These are phyloP conservation scores for Geotrypetes seraphini DNA, from an alignment of 2,797 vertebrate genomes.

Conservation along the genomic window DNA sequence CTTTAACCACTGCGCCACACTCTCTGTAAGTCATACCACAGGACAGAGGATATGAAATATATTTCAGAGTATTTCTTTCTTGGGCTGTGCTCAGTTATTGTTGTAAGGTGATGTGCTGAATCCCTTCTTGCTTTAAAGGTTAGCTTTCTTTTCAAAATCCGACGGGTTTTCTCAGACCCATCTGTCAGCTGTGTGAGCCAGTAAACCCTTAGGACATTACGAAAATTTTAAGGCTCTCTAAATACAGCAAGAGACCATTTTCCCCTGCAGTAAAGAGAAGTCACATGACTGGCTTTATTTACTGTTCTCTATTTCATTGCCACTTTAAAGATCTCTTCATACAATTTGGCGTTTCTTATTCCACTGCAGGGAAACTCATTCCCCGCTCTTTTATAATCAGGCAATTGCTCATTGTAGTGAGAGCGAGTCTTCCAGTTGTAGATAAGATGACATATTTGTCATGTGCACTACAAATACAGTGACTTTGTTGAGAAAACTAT, in stretches of 20 bases:
- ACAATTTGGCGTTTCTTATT: constrained; percentile 9
- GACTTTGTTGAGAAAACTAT: too few species aligned
- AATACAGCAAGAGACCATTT: constrained; percentile 13
- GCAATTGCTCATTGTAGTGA: neutral
- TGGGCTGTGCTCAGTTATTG: constrained; percentile 15
- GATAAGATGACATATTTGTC: too few species aligned
- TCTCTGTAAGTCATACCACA: constrained; percentile 10
- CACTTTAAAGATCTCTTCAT: constrained; percentile 10
- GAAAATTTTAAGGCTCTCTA: constrained; percentile 31
- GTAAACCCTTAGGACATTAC: constrained; percentile 35
- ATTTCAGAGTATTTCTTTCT: constrained; percentile 18
- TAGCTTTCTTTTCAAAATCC: constrained; percentile 29
- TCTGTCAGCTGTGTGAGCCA: constrained; percentile 31
- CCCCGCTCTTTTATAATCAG: constrained; percentile 1
- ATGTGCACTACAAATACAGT: too few species aligned
- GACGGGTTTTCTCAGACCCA: constrained; percentile 28
- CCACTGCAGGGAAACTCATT: neutral
- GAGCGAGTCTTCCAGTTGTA: too few species aligned
- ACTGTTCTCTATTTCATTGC: neutral
- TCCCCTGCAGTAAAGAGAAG: neutral
- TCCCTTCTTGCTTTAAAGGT: constrained; percentile 22
- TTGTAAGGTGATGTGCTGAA: constrained; percentile 13
- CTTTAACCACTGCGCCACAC: too few species aligned
- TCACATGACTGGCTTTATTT: constrained; percentile 1
- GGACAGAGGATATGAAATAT: constrained; percentile 14